Conservation (phyloP, 2,888 invertebrate genomes). For the Cerceris ruficornis region DNA sequence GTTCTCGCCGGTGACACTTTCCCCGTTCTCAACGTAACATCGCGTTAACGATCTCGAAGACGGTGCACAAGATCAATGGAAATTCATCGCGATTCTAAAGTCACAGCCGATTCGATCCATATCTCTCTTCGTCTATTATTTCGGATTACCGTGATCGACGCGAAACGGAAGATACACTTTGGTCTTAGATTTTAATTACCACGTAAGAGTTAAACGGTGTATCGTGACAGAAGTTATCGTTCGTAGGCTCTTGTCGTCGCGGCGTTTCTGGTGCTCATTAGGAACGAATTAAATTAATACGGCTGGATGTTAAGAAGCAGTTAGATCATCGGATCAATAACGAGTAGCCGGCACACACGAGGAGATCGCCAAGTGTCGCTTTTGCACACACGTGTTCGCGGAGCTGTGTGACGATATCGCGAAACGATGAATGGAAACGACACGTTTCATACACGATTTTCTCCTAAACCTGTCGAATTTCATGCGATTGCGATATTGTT, state of each 20-base stretch:
- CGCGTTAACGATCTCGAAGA: no score
- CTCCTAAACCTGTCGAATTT: conserved; percentile 5
- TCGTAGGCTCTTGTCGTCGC: not conserved
- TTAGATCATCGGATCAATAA: conserved; percentile 30
- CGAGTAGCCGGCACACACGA: conserved; percentile 22
- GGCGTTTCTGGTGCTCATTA: not conserved
- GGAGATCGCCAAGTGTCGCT: conserved; percentile 29
- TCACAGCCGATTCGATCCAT: no score
- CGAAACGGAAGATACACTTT: conserved; percentile 3
- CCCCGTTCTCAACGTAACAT: no score
- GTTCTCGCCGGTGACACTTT: no score
- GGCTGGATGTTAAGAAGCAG: not conserved
- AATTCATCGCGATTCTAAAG: no score
- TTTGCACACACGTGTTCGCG: conserved; percentile 52
- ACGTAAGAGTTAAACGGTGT: not conserved
- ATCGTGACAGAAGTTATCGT: not conserved
- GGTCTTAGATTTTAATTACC: not conserved
- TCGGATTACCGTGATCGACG: not conserved
- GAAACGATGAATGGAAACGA: not conserved
- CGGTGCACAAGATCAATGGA: no score
- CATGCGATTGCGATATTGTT: not conserved
- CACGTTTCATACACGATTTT: not conserved
- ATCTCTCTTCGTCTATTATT: not conserved
- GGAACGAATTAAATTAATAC: conserved; percentile 20
- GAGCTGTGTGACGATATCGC: conserved; percentile 5